Base-by-base conservation (phyloP, 2,797 vertebrate genomes). In the Steatocranus sp. region DNA sequence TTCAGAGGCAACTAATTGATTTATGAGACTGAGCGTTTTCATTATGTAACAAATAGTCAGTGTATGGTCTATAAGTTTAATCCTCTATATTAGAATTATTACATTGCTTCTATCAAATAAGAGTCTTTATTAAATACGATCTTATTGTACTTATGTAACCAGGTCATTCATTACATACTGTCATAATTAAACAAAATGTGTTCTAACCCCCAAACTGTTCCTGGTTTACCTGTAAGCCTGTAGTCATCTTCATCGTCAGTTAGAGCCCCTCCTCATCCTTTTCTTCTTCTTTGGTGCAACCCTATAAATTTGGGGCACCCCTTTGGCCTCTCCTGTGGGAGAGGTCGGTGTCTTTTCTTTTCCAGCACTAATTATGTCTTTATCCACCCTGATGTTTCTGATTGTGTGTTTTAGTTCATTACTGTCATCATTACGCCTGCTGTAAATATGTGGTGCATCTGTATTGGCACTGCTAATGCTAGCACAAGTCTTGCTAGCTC, bases 371-470 rank as follows among this genome's bases (percentile, higher is more conserved):
- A 30, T 58, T 32, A 6, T 56, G 5, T 58, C 15, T 58, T 58
- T 11, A 58, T 32, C 54, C 15, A 32, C 15, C 8, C 5, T 58
- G 54, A 58, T 18, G 54, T 58, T 32, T 58, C 54, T 32, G 54
- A 32, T 56, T 2, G 15, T 56, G 27, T 56, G 27, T 56, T 2
- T 56, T 32, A 18, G 27, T 56, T 56, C 5, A 4, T 32, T 56
- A 0, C 0, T 30, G 53, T 56, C 53, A 56, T 56, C 0, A 1
- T 56, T 6, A 4, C 15, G 3, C 25, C 0, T 30, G 54, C 27
- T 56, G 27, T 56, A 18, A 30, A 18, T 0, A 25, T 11, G 5
- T 0, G 27, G 8, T 56, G 15, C 25, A 0, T 30, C 8, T 56
- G 53, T 56, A 30, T 30, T 10, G 25, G 53, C 53, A 56, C 25